Base-by-base conservation (phyloP, 2,888 invertebrate genomes). In the Cordylochernes scorpioides region DNA sequence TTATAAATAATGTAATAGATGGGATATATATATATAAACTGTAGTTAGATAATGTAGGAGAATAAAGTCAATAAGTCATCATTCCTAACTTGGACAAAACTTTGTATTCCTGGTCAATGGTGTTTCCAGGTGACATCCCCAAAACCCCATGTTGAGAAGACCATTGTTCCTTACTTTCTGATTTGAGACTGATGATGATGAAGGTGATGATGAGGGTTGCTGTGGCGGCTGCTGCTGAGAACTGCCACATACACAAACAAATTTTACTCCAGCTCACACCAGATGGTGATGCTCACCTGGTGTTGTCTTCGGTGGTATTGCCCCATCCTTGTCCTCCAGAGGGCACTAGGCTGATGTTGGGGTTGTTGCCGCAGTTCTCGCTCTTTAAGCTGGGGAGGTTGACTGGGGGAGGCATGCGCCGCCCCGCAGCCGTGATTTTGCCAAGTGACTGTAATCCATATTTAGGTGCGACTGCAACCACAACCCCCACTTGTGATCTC, bases 371-470 rank as follows among this genome's bases (percentile, higher is more conserved):
- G 49, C 62, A 66, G 51, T 68, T 67, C 65, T 97, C 94, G 57
- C 88, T 82, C 67, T 86, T 94, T 62, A 94, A 62, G 67, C 91
- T 94, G 56, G 94, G 94, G 61, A 94, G 65, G 65, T 91, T 86
- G 55, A 82, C 86, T 58, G 94, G 91, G 43, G 61, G 61, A 39
- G 62, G 62, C 63, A 91, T 84, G 58, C 94, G 74, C 63, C 94
- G 74, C 57, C 82, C 80, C 61, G 75, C 77, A 58, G 78, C 80
- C n/a, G n/a, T n/a, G 62, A 91, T 80, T 70, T 91, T 94, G 62
- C 94, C 94, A 71, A 97, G 71, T 64, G 74, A 75, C 74, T 94
- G 94, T 74, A 94, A 80, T 68, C 91, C 91, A 86, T 91, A 86
- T 55, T 88, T 88, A 61, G 78, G 78, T 56, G 72, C 71, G 61